Evolutionary conservation across 2,113 vertebrate species (phyloP), one percentile per base, ranked within the genome.

Genomic region (Lagopus muta): DNA sequence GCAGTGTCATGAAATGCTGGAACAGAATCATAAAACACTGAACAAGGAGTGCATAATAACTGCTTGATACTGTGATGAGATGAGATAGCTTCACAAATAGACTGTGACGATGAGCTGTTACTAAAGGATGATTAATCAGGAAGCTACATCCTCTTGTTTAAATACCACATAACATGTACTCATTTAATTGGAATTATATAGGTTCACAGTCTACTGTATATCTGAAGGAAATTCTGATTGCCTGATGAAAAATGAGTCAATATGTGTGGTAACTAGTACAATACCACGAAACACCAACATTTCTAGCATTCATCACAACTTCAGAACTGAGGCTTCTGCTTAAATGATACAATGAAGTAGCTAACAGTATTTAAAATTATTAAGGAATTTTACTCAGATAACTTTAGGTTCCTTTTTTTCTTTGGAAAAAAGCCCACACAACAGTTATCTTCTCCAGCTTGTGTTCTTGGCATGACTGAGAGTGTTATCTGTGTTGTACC

Each of bases 41-140:
- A 72, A 42, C 47, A 89, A 78, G 16, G 9, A 62, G 14, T 42
- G 50, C 8, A 36, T 82, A 72, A 75, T 64, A 64, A 54, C 15
- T 64, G 22, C 25, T 72, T 88, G 71, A 60, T 55, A 30, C 5
- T 50, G 4, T 42, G 7, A 69, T 78, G 69, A 22, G 48, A 2
- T 40, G 78, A 22, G 43, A 2, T 45, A 76, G 48, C 45, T 95
- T 87, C 78, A 85, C 75, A 96, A 85, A 76, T 28, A 82, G 77
- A 55, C 58, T 73, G 60, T 54, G 70, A 36, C 28, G 67, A 54
- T 85, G 76, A 86, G 17, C 77, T 86, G 84, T 17, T 79, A 48
- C 30, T 76, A 85, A 92, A 62, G 45, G 48, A 43, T 82, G 81
- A 89, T 89, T 92, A 91, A 84, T 69, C 40, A 87, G 45, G 36